phyloP scores from a whole-genome alignment of 2,113 vertebrate species.

The Heterotis niloticus region DNA sequence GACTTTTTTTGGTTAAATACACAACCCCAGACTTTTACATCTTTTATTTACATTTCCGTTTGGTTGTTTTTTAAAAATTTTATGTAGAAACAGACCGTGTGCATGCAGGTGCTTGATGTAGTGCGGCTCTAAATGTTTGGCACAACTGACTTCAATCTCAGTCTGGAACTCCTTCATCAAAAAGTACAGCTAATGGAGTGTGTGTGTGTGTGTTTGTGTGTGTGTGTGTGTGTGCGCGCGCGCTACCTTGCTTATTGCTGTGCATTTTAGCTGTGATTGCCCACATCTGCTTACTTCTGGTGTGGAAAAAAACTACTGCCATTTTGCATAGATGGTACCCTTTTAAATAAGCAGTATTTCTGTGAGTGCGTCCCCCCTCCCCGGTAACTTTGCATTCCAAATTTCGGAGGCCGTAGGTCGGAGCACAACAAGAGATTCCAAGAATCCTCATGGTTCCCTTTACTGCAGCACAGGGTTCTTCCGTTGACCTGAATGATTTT shows the following conservation, averaged over 20 bases:
- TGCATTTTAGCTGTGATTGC: neutral
- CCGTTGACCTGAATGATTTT: constrained; percentile 20
- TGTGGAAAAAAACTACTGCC: neutral
- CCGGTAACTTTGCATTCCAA: neutral
- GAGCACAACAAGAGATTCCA: neutral
- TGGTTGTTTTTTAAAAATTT: neutral
- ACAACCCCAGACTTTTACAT: constrained; percentile 2
- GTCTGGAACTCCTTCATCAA: neutral
- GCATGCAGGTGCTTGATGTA: neutral
- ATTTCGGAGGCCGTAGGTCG: neutral
- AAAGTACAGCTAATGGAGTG: neutral
- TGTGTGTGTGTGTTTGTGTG: neutral
- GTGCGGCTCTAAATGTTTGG: neutral
- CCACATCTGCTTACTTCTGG: neutral
- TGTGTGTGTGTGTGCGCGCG: neutral
- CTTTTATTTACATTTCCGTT: constrained; percentile 16
- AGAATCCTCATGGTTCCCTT: neutral
- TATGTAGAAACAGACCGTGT: constrained; percentile 7
- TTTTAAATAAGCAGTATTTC: constrained; percentile 14
- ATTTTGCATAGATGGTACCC: constrained; percentile 6
- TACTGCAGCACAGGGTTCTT: neutral
- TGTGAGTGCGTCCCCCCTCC: neutral
- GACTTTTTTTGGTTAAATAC: constrained; percentile 24
- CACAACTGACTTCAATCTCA: neutral
- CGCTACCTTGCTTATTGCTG: neutral